Evolutionary conservation across 2,888 invertebrate genomes (phyloP).

Genomic region (Rhagonycha lutea): DNA sequence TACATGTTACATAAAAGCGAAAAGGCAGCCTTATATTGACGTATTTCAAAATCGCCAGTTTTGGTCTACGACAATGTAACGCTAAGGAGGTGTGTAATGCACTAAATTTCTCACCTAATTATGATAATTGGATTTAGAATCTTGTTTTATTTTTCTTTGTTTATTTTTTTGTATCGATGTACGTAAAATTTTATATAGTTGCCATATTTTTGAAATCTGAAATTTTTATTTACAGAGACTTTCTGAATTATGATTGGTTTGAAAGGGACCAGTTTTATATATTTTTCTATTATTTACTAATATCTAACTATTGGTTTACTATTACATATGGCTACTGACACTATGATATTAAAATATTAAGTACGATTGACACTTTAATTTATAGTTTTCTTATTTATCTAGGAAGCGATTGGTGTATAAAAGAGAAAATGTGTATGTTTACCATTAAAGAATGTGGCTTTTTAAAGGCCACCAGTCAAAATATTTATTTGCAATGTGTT

Average conservation of each 20-base stretch:
- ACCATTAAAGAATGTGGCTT: constrained; percentile 42
- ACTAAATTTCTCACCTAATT: constrained; percentile 22
- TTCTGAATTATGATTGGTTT: constrained; percentile 44
- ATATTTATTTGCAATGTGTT: constrained; percentile 45
- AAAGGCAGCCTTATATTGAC: constrained; percentile 16
- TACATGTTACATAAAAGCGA: constrained; percentile 36
- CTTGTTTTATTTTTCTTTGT: constrained; percentile 15
- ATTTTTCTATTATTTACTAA: constrained; percentile 38
- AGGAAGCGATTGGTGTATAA: constrained; percentile 31
- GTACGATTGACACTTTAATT: constrained; percentile 13
- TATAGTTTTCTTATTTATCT: constrained; percentile 35
- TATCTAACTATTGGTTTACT: constrained; percentile 16
- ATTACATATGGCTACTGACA: constrained; percentile 25
- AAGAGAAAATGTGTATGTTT: constrained; percentile 42
- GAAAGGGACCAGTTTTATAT: constrained; percentile 50
- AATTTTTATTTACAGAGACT: constrained; percentile 36
- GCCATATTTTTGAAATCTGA: constrained; percentile 33
- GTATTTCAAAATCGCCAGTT: constrained; percentile 44
- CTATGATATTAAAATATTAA: constrained; percentile 26
- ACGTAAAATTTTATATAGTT: constrained; percentile 37
- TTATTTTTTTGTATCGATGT: constrained; percentile 25
- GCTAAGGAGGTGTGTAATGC: constrained; percentile 12
- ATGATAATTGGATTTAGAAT: constrained; percentile 21
- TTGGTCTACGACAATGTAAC: constrained; percentile 34
- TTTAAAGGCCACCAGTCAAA: constrained; percentile 42